Evolutionary conservation across 2,113 vertebrate species (phyloP).

Genomic region (Lathamus discolor): DNA sequence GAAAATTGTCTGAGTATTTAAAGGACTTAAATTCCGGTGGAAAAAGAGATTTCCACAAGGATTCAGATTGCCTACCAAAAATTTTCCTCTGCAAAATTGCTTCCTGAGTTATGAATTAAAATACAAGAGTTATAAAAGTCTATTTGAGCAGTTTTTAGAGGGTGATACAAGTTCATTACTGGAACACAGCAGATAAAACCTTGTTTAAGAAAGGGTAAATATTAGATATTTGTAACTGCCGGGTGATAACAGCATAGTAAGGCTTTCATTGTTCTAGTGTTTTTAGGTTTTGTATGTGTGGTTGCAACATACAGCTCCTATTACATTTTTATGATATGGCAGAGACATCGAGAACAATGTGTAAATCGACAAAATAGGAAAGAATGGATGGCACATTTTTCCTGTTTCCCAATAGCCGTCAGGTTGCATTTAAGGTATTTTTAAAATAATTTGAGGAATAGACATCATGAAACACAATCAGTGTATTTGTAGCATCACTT

Average conservation of each 20-base stretch:
- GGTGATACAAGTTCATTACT: not conserved
- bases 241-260: not conserved
- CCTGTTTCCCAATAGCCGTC: slow-evolving; percentile 8
- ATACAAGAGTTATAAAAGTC: not conserved
- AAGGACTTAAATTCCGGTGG: not conserved
- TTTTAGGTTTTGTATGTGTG: not conserved
- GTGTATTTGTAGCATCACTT: slow-evolving; percentile 80
- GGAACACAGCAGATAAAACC: not conserved
- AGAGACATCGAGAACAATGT: not conserved
- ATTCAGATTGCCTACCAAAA: not conserved
- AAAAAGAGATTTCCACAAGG: not conserved
- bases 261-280: not conserved
- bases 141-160: not conserved
- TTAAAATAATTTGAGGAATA: slow-evolving; percentile 69
- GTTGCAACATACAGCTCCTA: not conserved
- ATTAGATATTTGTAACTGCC: slow-evolving; percentile 12
- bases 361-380: not conserved
- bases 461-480: slow-evolving; percentile 60
- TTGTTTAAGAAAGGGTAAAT: not conserved
- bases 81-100: not conserved
- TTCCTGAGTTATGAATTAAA: not conserved
- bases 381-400: not conserved
- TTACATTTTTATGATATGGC: not conserved
- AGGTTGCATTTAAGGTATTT: slow-evolving; percentile 29
- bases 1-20: not conserved